Percentiles rank a stretch among this genome's conserved stretches.
phyloP scores from a whole-genome alignment of 2,113 vertebrate species.

The Bungarus multicinctus region DNA sequence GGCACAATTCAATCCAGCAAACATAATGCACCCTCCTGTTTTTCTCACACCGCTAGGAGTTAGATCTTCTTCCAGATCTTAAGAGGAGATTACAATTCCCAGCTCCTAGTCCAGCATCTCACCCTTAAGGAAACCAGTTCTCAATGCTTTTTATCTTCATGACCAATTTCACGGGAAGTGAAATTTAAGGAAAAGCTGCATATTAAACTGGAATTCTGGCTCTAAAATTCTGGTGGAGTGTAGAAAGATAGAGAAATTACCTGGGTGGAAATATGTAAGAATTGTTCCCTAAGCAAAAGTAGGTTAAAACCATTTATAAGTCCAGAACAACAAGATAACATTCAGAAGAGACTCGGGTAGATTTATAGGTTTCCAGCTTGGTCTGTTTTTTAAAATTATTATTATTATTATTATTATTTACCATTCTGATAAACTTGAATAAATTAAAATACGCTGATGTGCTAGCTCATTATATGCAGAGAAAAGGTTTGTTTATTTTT shows the following conservation, averaged over 20 bases:
- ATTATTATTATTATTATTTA: background rate
- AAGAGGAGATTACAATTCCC: background rate
- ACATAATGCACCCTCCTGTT: background rate
- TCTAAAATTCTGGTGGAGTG: background rate
- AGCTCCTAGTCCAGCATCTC: background rate
- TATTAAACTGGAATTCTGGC: background rate
- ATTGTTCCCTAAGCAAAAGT: background rate
- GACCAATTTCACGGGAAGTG: background rate
- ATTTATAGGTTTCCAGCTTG: background rate
- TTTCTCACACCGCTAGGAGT: background rate
- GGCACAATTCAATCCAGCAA: background rate
- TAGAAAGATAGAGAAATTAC: background rate
- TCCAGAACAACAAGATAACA: background rate
- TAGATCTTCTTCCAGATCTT: background rate
- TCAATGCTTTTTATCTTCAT: background rate
- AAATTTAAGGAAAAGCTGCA: background rate
- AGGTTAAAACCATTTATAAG: background rate
- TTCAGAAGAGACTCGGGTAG: background rate
- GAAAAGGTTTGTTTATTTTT: background rate
- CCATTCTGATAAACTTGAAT: background rate
- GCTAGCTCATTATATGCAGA: background rate
- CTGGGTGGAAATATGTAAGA: background rate
- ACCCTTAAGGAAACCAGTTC: background rate
- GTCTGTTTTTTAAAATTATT: background rate
- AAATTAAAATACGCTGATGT: background rate